Evolutionary conservation across 2,888 invertebrate species (phyloP), one percentile per base, ranked within the genome.

Genomic region (Amphipyra berbera): DNA sequence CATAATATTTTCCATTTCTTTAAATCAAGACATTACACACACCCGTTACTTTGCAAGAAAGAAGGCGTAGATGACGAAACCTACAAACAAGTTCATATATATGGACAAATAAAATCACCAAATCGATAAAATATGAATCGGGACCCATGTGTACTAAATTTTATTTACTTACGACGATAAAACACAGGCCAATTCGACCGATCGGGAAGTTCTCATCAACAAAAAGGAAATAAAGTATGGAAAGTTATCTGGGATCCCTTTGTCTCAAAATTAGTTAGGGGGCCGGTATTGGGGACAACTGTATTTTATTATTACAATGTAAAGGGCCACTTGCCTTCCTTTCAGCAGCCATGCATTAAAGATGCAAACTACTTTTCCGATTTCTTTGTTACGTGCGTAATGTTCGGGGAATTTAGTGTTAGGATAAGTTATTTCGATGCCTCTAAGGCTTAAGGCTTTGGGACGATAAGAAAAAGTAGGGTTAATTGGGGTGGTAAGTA

Each of bases 111-210:
- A 73, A 73, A 70, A 60, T 70, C 46, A 42, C 15, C 6, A 57
- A 68, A 73, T 61, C 67, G 35, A 76, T 73, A 63, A 70, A 73
- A 73, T 76, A 70, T 70, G 61, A 73, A 64, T 67, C n/a, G 52
- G 15, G 45, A 33, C 66, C 54, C 63, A 76, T 69, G 57, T 73
- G 76, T 61, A 73, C 52, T 49, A 76, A 73, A 73, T 63, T 76
- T 76, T 66, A 76, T 76, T 70, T 60, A 76, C 76, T 64, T 70
- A 70, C 55, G 63, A 61, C 70, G 30, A 73, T 73, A 76, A 76
- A 76, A 67, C 61, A 73, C 77, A 76, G 67, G 53, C 59, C 57
- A 56, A 61, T 46, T 67, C 63, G 59, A 60, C 57, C 73, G 67
- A 64, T 62, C 61, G 53, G 57, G 63, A 69, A 67, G 60, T 70